phyloP scores from a whole-genome alignment of 1,140 invertebrate species.

The Drosophila quadrilineata region DNA sequence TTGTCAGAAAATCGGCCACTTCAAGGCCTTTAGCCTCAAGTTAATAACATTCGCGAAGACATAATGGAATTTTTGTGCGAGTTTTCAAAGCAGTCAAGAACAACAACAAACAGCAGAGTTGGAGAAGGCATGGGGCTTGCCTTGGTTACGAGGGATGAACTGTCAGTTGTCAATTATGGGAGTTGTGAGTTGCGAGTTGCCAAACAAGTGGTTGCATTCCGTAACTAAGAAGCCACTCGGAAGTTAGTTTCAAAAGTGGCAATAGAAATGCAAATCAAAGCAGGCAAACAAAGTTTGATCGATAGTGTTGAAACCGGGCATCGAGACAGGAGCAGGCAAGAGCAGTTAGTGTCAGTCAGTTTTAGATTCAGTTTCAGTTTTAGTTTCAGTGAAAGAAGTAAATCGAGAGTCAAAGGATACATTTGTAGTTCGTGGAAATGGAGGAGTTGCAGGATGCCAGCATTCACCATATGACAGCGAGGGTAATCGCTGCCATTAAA shows the following conservation, averaged over 20 bases:
- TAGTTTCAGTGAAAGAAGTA: constrained; percentile 6
- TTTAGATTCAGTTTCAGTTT: too few relatives aligned
- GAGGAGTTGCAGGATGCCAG: constrained; percentile 83
- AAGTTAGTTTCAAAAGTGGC: constrained; percentile 5
- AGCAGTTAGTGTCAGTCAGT: too few relatives aligned
- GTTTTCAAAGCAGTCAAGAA: too few relatives aligned
- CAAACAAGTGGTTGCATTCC: constrained; percentile 74
- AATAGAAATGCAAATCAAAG: constrained; percentile 29
- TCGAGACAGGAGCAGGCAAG: constrained; percentile 1
- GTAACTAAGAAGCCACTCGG: constrained; percentile 66
- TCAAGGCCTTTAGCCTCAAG: too few relatives aligned
- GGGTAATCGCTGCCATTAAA: constrained; percentile 85
- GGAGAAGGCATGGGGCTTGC: too few relatives aligned
- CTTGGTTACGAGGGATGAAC: too few relatives aligned
- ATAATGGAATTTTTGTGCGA: constrained; percentile 46
- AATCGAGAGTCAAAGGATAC: not conserved
- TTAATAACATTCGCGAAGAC: too few relatives aligned
- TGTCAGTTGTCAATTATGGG: not conserved
- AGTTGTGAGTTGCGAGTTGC: not conserved
- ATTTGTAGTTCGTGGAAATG: constrained; percentile 61
- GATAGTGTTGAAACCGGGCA: constrained; percentile 32
- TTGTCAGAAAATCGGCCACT: too few relatives aligned
- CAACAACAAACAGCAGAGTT: not conserved
- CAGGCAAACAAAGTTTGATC: constrained; percentile 45
- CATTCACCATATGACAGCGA: constrained; percentile 85